These are phyloP conservation scores for Cosmopolites sordidus DNA, from an alignment of 2,888 invertebrate species.

Conservation along the genomic window DNA sequence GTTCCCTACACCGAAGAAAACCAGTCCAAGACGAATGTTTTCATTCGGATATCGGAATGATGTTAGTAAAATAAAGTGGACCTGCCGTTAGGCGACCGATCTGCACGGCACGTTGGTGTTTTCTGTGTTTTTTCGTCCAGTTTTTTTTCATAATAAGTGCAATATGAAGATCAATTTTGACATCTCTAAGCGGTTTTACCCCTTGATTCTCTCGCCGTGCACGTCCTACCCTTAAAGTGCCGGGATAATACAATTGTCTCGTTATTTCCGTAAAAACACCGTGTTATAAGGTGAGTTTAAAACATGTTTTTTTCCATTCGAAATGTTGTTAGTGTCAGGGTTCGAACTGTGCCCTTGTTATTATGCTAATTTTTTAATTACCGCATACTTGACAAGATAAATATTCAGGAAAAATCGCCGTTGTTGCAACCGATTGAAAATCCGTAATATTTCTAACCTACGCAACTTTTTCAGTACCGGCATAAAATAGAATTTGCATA, in stretches of 20 bases:
- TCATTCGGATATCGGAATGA: constrained; percentile 18
- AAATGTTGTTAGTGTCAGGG: neutral
- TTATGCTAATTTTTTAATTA: constrained; percentile 9
- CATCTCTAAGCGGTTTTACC: constrained; percentile 3
- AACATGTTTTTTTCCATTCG: too few species aligned
- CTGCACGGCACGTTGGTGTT: constrained; percentile 4
- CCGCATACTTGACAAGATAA: neutral
- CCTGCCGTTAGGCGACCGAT: constrained; percentile 14
- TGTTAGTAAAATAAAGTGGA: constrained; percentile 14
- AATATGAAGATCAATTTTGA: constrained; percentile 5
- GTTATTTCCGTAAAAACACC: constrained; percentile 13
- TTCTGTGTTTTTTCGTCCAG: neutral
- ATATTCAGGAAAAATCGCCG: neutral
- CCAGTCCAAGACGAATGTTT: constrained; percentile 30
- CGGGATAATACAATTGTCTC: constrained; percentile 9
- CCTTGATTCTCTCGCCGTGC: constrained; percentile 12
- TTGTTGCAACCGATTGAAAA: neutral
- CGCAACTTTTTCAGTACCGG: neutral
- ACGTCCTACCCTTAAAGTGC: constrained; percentile 4
- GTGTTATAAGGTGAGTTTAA: constrained; percentile 10
- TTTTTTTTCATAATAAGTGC: constrained; percentile 7
- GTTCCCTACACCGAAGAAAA: constrained; percentile 19
- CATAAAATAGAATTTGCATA: neutral
- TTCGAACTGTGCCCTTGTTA: constrained; percentile 10
- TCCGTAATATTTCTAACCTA: neutral